These are phyloP conservation scores for Urocynchramus pylzowi DNA, from an alignment of 2,113 vertebrate species.

Conservation along the genomic window DNA sequence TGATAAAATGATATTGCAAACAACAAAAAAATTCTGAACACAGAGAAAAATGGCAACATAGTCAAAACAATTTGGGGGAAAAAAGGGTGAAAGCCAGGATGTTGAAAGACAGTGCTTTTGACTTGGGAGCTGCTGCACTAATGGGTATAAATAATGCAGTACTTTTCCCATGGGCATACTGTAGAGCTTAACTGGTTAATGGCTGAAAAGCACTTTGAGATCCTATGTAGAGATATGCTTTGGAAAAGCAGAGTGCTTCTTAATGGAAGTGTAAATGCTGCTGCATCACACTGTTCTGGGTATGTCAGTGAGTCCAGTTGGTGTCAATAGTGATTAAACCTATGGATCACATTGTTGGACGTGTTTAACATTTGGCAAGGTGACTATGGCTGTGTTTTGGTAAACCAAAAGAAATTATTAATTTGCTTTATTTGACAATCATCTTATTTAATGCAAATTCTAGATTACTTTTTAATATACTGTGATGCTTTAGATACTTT, in stretches of 20 bases:
- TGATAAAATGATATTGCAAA: neutral
- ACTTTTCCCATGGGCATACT: neutral
- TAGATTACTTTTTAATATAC: neutral
- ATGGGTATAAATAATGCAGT: slow-evolving; percentile 24
- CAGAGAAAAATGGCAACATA: neutral
- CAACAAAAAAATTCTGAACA: neutral
- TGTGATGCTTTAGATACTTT: neutral
- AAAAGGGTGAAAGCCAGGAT: neutral
- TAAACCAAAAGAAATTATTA: neutral
- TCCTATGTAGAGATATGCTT: neutral
- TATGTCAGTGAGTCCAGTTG: neutral
- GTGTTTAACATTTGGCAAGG: neutral
- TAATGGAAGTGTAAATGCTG: neutral
- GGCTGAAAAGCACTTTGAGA: neutral
- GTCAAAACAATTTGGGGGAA: neutral
- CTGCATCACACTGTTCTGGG: neutral
- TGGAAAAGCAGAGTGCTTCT: neutral
- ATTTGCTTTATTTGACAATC: neutral
- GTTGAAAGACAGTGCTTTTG: neutral
- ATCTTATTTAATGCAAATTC: neutral
- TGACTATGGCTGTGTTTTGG: neutral
- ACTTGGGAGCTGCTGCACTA: neutral
- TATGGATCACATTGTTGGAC: neutral
- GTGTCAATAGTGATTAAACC: neutral
- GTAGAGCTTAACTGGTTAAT: slow-evolving; percentile 16